Evolutionary conservation across 1,140 invertebrate species (phyloP), one percentile per base, ranked within the genome.

Genomic region (Gryllus bimaculatus): DNA sequence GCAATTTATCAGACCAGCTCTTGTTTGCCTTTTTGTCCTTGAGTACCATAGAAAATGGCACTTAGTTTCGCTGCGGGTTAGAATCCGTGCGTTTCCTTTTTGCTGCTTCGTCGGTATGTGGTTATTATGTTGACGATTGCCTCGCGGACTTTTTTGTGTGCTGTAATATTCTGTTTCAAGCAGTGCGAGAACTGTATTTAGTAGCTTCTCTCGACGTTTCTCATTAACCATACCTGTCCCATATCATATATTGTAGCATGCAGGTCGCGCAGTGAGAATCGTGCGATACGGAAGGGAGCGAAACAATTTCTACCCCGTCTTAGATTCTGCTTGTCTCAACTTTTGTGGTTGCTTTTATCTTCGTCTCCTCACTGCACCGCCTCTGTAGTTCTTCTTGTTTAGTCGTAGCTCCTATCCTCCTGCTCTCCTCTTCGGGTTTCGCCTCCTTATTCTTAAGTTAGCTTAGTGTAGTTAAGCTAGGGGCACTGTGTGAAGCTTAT

Each of bases 381-480:
- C 26, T 7, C 18, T n/a, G n/a, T n/a, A n/a, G n/a, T 66, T 66
- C 54, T 66, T 13, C 54, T n/a, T n/a, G n/a, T n/a, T 18, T 66
- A 66, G 54, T 39, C 54, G 54, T 13, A n/a, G 10, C 54, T 13
- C 18, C 54, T 66, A 13, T 66, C 54, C 54, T 66, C 18, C 54
- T 66, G 10, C 54, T 18, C 18, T 66, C 18, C 18, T 66, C 54
- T 66, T 0, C 18, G 10, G n/a, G n/a, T 66, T 7, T 66, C 10
- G 10, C 18, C 54, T 18, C 54, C 10, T 66, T 66, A 1, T 66
- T 66, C 54, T 66, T 66, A 66, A 66, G 54, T 66, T 66, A 66
- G n/a, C 54, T 66, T 66, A 66, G 54, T 66, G 54, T 66, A 66
- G 54, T 66, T 66, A 66, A 66, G n/a, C n/a, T n/a, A 66, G 54